Evolutionary conservation across 2,113 vertebrate species (phyloP).

Genomic region (Nanorana parkeri): DNA sequence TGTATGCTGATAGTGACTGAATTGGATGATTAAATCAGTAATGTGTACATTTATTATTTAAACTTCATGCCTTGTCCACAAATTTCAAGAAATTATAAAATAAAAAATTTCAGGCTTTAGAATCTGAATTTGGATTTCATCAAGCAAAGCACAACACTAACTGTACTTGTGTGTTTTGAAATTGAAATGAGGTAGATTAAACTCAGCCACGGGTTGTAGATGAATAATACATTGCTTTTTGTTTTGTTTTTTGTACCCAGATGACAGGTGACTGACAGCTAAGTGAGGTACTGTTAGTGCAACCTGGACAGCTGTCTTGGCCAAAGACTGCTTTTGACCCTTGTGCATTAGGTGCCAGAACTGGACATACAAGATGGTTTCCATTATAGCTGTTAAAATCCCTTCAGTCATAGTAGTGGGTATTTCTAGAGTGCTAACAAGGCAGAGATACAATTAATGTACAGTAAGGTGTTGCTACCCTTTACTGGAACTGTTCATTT

Average conservation of each 20-base stretch:
- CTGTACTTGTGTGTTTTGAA: conserved; percentile 50
- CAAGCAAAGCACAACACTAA: conserved; percentile 37
- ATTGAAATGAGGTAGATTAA: conserved; percentile 54
- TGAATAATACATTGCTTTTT: conserved; percentile 54
- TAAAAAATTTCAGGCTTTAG: neutral
- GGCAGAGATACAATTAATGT: too few species aligned
- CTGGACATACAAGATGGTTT: conserved; percentile 27
- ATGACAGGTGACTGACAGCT: conserved; percentile 51
- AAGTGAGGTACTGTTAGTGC: conserved; percentile 22
- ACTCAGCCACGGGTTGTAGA: conserved; percentile 48
- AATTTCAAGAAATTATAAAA: conserved; percentile 24
- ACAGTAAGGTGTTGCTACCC: too few species aligned
- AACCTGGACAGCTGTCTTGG: conserved; percentile 39
- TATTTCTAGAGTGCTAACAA: too few species aligned
- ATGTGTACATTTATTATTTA: neutral
- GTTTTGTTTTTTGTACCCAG: neutral
- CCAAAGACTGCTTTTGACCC: conserved; percentile 7
- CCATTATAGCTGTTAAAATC: neutral
- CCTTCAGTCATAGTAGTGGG: conserved; percentile 3
- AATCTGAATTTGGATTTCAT: conserved; percentile 33
- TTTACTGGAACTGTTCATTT: too few species aligned
- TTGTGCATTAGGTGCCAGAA: neutral
- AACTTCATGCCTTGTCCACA: conserved; percentile 9
- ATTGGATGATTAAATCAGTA: neutral
- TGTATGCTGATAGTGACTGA: neutral